Conservation (phyloP, 1,140 invertebrate genomes). For the Eriocheir sinensis region DNA sequence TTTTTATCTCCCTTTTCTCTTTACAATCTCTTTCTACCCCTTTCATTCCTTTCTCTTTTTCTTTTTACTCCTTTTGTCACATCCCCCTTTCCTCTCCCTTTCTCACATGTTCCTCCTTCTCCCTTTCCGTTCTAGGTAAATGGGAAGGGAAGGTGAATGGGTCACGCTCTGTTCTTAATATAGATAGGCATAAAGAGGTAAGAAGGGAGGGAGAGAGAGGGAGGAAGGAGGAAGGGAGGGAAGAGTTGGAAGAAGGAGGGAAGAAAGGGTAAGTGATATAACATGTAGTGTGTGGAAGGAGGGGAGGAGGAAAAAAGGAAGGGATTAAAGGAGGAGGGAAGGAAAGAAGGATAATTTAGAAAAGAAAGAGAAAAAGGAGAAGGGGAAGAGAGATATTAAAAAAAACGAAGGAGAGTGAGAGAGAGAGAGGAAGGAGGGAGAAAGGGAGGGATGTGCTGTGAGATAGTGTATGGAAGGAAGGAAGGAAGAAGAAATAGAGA, state of each 20-base stretch:
- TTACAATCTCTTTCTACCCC: background rate
- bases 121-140: background rate
- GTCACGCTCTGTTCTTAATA: slow-evolving; percentile 14
- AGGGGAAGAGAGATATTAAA: background rate
- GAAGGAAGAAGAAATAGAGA: background rate
- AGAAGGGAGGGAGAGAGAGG: background rate
- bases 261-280: background rate
- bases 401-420: slow-evolving; percentile 8
- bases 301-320: background rate
- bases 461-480: no score
- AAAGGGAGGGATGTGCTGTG: background rate
- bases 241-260: background rate
- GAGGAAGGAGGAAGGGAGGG: background rate
- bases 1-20: background rate
- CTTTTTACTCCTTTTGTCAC: background rate
- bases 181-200: background rate
- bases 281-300: background rate
- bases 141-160: background rate
- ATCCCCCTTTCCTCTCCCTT: background rate
- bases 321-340: background rate
- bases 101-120: background rate
- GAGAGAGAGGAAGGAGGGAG: background rate
- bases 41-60: no score
- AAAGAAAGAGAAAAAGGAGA: background rate
- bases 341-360: background rate